phyloP scores from a whole-genome alignment of 2,113 vertebrate species.

The Serilophus lunatus region DNA sequence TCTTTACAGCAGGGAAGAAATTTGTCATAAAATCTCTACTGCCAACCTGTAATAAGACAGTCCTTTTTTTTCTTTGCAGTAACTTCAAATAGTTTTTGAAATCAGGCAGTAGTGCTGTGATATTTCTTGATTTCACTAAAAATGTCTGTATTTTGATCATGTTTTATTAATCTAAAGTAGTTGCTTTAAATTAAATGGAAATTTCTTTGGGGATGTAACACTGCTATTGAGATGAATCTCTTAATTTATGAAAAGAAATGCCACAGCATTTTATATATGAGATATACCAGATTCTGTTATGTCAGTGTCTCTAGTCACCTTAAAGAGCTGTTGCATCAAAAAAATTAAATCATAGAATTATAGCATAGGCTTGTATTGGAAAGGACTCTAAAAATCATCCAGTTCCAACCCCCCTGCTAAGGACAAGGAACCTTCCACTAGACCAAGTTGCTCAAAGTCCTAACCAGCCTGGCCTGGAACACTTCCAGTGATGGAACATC shows the following conservation, averaged over 20 bases:
- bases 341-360: not conserved
- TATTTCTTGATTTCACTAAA: conserved; percentile 32
- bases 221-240: not conserved
- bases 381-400: not conserved
- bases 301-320: not conserved
- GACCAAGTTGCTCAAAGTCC: not conserved
- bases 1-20: conserved; percentile 40
- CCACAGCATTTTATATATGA: not conserved
- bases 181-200: conserved; percentile 21
- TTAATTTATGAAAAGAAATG: not conserved
- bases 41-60: conserved; percentile 6
- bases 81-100: not conserved
- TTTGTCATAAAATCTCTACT: conserved; percentile 28
- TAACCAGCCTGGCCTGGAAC: not conserved
- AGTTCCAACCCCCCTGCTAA: not conserved
- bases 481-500: not conserved
- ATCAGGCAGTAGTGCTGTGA: not conserved
- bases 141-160: not conserved
- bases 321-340: not conserved
- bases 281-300: not conserved
- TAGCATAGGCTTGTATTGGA: not conserved
- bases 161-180: conserved; percentile 29
- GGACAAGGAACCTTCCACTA: not conserved
- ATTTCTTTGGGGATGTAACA: not conserved
- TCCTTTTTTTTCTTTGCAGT: not conserved